Percentiles rank a stretch among this genome's conserved stretches.
phyloP scores from a whole-genome alignment of 2,113 vertebrate genomes.

The Oxyura jamaicensis region DNA sequence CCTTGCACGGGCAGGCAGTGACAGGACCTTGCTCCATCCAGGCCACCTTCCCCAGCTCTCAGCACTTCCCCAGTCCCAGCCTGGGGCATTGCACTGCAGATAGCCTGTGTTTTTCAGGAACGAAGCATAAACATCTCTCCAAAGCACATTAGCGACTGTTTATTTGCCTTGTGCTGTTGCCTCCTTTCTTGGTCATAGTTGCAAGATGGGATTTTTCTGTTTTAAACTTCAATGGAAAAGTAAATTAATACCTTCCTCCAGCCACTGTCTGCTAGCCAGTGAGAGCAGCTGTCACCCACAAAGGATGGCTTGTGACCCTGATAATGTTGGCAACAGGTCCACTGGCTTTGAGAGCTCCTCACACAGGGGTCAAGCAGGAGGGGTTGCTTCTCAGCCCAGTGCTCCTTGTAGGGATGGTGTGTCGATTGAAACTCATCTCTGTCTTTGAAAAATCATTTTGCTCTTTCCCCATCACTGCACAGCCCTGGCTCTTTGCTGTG shows the following conservation, averaged over 20 bases:
- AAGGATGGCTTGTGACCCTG: not conserved
- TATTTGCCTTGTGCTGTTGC: slow-evolving; percentile 20
- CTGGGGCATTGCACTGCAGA: rapidly evolving
- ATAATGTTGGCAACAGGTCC: not conserved
- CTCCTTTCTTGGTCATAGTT: slow-evolving; percentile 39
- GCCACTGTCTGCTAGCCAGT: not conserved
- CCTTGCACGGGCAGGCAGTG: not conserved
- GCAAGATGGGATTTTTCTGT: not conserved
- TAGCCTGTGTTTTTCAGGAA: not conserved
- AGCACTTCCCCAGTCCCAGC: not conserved
- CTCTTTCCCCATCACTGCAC: not conserved
- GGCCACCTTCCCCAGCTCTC: not conserved
- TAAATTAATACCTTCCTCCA: slow-evolving; percentile 12
- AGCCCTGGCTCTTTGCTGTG: not conserved
- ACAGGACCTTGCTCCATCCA: not conserved
- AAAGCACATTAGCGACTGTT: slow-evolving; percentile 17
- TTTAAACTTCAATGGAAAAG: not conserved
- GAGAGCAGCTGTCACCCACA: not conserved
- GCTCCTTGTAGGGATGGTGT: not conserved
- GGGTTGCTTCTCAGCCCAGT: not conserved
- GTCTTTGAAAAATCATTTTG: not conserved
- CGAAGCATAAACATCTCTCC: slow-evolving; percentile 28
- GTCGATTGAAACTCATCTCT: not conserved
- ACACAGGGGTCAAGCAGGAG: not conserved
- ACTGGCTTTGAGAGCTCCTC: not conserved